Base-by-base conservation (phyloP, 2,888 invertebrate species). In the Theodoxus fluviatilis region DNA sequence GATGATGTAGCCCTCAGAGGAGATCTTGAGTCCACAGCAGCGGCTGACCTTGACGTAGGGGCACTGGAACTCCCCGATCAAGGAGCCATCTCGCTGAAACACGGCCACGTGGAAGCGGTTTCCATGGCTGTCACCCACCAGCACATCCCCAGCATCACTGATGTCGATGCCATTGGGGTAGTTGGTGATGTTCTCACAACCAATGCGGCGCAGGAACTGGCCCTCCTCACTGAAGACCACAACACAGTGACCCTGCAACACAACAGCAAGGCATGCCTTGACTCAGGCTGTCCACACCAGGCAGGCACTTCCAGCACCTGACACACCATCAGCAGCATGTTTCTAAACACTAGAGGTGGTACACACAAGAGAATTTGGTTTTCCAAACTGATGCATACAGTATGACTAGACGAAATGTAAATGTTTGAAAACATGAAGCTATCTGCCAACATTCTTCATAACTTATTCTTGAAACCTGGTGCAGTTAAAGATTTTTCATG, bases 101-200 rank as follows among this genome's bases (percentile, higher is more conserved):
- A 97, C 96, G 72, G 96, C 96, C 69, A 98, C 96, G 86, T 98
- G 97, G 88, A 98, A 98, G 83, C 96, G 93, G 90, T 98, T 98
- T 63, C 97, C 97, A 88, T 98, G 97, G 67, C 96, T 96, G 89
- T 98, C 97, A 22, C 97, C 97, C 81, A 98, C 95, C 76, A 98
- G 91, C 73, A 98, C 94, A 88, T 98, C 97, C 57, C 97, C 97
- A 67, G 95, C 95, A 88, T 96, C 96, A 68, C 96, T 96, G 86
- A 98, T 96, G 89, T 97, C 97, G 84, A 98, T 97, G 78, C 98
- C 98, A 87, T 97, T 98, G 6, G 97, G 98, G 88, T 96, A 98
- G 89, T 96, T 96, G 82, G 97, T 98, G 80, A 97, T 92, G 87
- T 93, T 95, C 89, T 97, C 96, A 89, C 94, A 94, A 77, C 97